Evolutionary conservation across 2,888 invertebrate genomes (phyloP), one percentile per base, ranked within the genome.

Genomic region (Chymomyza amoena): DNA sequence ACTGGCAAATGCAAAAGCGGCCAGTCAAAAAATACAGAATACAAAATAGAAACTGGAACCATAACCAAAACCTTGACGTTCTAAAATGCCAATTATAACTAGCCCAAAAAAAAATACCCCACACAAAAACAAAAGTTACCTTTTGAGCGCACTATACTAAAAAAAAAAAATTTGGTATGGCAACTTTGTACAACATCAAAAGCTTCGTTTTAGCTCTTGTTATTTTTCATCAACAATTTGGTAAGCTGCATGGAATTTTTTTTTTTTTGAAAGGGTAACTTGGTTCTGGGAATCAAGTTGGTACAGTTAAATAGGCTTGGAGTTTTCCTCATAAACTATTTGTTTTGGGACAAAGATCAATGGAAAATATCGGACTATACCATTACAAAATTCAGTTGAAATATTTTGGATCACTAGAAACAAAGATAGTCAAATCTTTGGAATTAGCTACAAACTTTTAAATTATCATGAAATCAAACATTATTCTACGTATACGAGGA

Each of bases 31-130:
- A 18, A 18, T 18, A 54, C 52, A n/a, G 52, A 16, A 70, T 74
- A 66, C n/a, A 16, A 54, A 54, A 54, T 18, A 50, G 71, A 69
- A 72, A 64, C 65, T 39, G 61, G 66, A 64, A 63, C 59, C 69
- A 39, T 66, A 69, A 64, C 36, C 61, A 59, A 81, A 83, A 76
- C 84, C 84, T 84, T 84, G 84, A 84, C 84, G 73, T 78, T 84
- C 84, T 84, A 84, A 84, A 84, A 84, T 84, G 88, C 84, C 84
- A 84, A 86, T 84, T 84, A 84, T 86, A 88, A 83, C 83, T 82
- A 80, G 83, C 83, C 73, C 84, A 32, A 32, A 32, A 32, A 32
- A 32, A 32, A 32, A 4, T 3, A 32, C 39, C 13, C 13, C 39
- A 4, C 18, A 20, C 54, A 54, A 54, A 82, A 86, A 85, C 75